Evolutionary conservation across 2,888 invertebrate genomes (phyloP), one percentile per base, ranked within the genome.

Genomic region (Phlogophora meticulosa): DNA sequence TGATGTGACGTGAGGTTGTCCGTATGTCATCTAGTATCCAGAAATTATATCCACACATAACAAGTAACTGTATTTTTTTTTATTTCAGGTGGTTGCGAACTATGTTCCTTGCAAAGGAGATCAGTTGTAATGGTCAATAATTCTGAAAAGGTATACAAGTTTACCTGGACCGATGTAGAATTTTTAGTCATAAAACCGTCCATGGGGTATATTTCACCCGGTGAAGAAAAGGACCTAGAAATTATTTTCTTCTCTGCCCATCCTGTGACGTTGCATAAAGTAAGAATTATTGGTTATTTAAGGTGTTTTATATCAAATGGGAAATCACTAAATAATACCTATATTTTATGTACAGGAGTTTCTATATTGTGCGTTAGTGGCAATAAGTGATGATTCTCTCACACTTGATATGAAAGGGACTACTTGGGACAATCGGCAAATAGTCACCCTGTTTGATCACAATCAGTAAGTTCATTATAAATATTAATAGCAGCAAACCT

Each of bases 141-240:
- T 86, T 95, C 94, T 0, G 94, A 94, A 58, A 95, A 94, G 80
- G 91, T 95, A 1, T 95, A 95, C 68, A 94, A 92, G 84, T 95
- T 95, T 70, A 81, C 73, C 60, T 95, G 94, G 94, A 75, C 80
- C 7, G 85, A 88, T 66, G 81, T 87, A n/a, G 92, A 92, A 4
- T 71, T 84, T 61, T 65, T 95, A 48, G 82, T 92, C 28, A 87
- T 94, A 11, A 94, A 90, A 75, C 95, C 95, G 0, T 91, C 92
- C 0, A 72, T 90, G n/a, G 95, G 95, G 0, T 95, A 92, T 60
- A 94, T 95, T 79, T 94, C 94, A 2, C 95, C 95, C 0, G 94
- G 92, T 2, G 95, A 95, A 89, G 95, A 95, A 79, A 95, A 95
- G 70, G 95, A 95, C 81, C 76, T 95, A 43, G 94, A 95, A 85